Evolutionary conservation across 2,888 invertebrate species (phyloP).

Genomic region (Perizoma affinitatum): DNA sequence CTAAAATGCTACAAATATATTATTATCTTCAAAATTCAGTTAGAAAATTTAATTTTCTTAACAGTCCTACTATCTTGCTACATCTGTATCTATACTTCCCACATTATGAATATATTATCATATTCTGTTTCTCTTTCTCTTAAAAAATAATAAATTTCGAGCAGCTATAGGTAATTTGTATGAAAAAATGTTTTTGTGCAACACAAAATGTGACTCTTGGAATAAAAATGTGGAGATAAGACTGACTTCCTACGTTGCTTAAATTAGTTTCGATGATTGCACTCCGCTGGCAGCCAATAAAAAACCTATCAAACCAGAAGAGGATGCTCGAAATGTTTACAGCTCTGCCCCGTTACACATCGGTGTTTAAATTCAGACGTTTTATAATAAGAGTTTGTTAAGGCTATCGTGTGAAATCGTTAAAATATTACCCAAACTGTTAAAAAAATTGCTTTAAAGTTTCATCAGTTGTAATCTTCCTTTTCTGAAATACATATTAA

Average conservation of each 20-base stretch:
- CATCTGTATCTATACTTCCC: too few relatives aligned
- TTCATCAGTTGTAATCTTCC: too few relatives aligned
- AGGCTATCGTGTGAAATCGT: not conserved
- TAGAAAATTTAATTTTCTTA: too few relatives aligned
- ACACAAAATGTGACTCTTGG: not conserved
- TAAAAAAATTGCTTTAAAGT: too few relatives aligned
- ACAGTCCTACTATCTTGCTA: too few relatives aligned
- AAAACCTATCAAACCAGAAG: constrained; percentile 23
- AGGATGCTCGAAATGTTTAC: constrained; percentile 18
- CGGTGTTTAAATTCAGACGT: constrained; percentile 3
- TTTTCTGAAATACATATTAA: too few relatives aligned
- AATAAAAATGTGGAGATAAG: not conserved
- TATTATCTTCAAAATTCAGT: too few relatives aligned
- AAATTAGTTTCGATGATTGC: constrained; percentile 19
- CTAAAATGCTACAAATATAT: too few relatives aligned
- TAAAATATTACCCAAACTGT: too few relatives aligned
- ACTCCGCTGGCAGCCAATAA: constrained; percentile 19
- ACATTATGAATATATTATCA: too few relatives aligned
- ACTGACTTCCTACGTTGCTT: constrained; percentile 13
- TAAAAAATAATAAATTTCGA: too few relatives aligned
- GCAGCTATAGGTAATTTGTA: not conserved
- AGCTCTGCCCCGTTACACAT: constrained; percentile 6
- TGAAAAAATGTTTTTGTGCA: not conserved
- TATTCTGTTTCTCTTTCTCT: too few relatives aligned
- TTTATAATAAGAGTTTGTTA: not conserved